Conservation (phyloP, 2,797 vertebrate species). For the Sebastes oblongus region DNA sequence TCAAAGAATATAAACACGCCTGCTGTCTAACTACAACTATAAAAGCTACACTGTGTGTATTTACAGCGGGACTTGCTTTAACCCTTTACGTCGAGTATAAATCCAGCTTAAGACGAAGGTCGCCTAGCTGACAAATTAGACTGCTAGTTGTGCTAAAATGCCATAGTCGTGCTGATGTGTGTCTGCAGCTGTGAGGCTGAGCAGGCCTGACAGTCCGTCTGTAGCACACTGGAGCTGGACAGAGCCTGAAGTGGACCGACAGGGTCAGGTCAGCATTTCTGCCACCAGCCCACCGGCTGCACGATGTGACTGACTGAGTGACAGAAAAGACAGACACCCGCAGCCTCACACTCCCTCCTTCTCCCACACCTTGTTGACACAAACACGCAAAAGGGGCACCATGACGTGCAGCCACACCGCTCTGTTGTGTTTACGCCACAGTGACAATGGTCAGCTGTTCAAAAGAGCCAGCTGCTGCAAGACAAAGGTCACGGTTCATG, state of each 20-base stretch:
- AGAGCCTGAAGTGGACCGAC: conserved; percentile 33
- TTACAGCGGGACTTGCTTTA: background rate
- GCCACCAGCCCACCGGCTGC: conserved; percentile 22
- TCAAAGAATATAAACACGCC: background rate
- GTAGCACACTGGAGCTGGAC: conserved; percentile 14
- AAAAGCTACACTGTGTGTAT: background rate
- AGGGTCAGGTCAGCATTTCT: conserved; percentile 52
- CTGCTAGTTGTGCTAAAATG: conserved; percentile 11
- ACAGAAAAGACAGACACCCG: background rate
- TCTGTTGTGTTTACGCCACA: background rate
- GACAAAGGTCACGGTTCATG: conserved; percentile 5
- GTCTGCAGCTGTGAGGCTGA: conserved; percentile 40
- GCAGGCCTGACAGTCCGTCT: conserved; percentile 43
- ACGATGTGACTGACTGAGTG: conserved; percentile 20
- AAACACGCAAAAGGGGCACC: background rate
- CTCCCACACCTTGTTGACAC: background rate
- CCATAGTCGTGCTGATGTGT: conserved; percentile 26
- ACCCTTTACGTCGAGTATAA: conserved; percentile 1
- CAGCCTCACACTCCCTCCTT: background rate
- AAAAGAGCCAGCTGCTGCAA: background rate
- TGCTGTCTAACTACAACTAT: background rate
- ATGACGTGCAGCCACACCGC: background rate
- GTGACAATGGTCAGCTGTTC: conserved; percentile 16
- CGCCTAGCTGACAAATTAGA: conserved; percentile 22
- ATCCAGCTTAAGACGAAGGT: conserved; percentile 42